phyloP scores from a whole-genome alignment of 2,888 invertebrate genomes.

The Philereme vetulata region DNA sequence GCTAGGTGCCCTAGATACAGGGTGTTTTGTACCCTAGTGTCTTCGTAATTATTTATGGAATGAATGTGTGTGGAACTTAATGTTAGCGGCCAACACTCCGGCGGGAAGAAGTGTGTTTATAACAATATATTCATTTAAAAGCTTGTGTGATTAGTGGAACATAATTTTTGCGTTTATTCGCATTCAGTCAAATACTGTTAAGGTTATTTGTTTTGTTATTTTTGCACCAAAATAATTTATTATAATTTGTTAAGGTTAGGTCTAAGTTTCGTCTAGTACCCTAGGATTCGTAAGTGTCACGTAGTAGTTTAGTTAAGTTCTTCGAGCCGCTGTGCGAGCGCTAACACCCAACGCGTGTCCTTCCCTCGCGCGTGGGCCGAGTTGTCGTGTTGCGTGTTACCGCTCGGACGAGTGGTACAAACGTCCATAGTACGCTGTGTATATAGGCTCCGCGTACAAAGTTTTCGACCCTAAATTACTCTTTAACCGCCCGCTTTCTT shows the following conservation, averaged over 20 bases:
- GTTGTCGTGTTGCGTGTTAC: constrained; percentile 49
- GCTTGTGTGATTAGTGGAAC: constrained; percentile 81
- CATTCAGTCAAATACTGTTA: constrained; percentile 70
- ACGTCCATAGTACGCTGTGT: constrained; percentile 84
- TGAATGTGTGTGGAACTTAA: constrained; percentile 69
- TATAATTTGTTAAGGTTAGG: constrained; percentile 71
- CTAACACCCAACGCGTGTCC: constrained; percentile 50
- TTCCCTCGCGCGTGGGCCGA: constrained; percentile 37
- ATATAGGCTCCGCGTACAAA: constrained; percentile 82
- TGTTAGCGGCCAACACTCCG: constrained; percentile 24
- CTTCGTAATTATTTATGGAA: constrained; percentile 79
- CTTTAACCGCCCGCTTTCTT: constrained; percentile 76
- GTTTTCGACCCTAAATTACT: constrained; percentile 77
- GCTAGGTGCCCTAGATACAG: constrained; percentile 65
- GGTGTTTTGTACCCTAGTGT: constrained; percentile 64
- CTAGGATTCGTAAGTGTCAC: constrained; percentile 79
- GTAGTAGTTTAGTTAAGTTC: constrained; percentile 78
- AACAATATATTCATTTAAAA: constrained; percentile 58
- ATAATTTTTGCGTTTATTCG: constrained; percentile 66
- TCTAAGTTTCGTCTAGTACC: constrained; percentile 80
- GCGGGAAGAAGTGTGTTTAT: constrained; percentile 50
- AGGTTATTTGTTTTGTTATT: constrained; percentile 62
- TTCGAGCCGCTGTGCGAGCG: constrained; percentile 67
- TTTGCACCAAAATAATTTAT: constrained; percentile 78
- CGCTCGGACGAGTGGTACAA: constrained; percentile 68